Conservation (phyloP, 2,113 vertebrate species). For the Channa argus region DNA sequence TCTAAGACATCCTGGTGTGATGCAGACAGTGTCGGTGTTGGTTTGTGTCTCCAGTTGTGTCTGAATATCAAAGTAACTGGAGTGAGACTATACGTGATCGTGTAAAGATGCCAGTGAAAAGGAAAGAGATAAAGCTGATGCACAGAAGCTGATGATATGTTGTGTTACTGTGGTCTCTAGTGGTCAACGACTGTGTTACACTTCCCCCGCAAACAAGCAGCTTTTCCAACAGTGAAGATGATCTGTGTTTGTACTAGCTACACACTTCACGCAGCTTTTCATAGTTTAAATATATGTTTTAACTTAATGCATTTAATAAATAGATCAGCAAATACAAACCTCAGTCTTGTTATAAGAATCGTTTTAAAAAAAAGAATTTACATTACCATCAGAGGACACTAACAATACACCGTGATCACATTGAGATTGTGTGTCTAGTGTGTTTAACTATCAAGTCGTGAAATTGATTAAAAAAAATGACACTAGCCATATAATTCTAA, state of each 20-base stretch:
- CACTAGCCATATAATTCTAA: background rate
- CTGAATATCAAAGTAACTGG: background rate
- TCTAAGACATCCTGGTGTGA: slow-evolving; percentile 50
- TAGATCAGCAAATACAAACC: background rate
- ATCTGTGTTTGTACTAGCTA: background rate
- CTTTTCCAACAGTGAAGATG: slow-evolving; percentile 10
- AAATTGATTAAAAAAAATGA: background rate
- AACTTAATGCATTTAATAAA: background rate
- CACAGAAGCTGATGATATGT: slow-evolving; percentile 6
- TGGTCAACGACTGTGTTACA: slow-evolving; percentile 51
- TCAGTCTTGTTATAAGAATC: background rate
- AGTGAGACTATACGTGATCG: slow-evolving; percentile 13
- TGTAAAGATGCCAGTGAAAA: slow-evolving; percentile 25
- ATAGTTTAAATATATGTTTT: background rate
- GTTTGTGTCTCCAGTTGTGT: slow-evolving; percentile 10
- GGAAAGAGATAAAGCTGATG: background rate
- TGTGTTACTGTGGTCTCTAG: slow-evolving; percentile 68
- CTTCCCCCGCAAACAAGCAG: background rate
- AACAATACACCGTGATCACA: background rate
- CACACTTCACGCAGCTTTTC: background rate
- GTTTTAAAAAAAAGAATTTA: slow-evolving; percentile 2
- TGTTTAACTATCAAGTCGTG: too few species aligned
- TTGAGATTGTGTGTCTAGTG: background rate
- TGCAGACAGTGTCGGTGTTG: slow-evolving; percentile 8
- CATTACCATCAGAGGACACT: background rate